These are phyloP conservation scores for Pampus argenteus DNA, from an alignment of 2,797 vertebrate species.

Conservation along the genomic window DNA sequence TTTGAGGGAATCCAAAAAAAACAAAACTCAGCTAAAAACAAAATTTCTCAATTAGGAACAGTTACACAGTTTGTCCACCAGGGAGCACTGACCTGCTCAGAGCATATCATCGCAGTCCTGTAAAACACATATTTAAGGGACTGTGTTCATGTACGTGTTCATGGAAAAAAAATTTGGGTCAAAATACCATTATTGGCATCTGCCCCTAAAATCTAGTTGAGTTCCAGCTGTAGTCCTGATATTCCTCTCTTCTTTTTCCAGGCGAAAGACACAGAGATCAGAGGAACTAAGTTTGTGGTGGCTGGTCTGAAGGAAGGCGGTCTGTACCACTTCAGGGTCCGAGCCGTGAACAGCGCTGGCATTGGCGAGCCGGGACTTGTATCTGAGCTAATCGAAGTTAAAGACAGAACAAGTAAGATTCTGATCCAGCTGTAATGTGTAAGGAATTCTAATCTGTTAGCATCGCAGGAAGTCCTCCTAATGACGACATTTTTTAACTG, in stretches of 20 bases:
- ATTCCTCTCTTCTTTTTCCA: constrained; percentile 58
- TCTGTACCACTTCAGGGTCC: constrained; percentile 95
- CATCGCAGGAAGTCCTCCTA: background rate
- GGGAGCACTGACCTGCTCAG: too few species aligned
- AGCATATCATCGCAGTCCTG: too few species aligned
- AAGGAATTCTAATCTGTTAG: background rate
- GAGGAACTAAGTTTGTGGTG: constrained; percentile 96
- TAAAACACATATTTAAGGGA: too few species aligned
- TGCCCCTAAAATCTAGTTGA: too few species aligned
- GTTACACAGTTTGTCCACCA: too few species aligned
- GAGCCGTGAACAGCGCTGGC: constrained; percentile 94
- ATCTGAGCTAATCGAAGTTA: constrained; percentile 93
- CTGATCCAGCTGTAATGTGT: background rate
- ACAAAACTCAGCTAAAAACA: too few species aligned
- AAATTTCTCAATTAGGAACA: too few species aligned
- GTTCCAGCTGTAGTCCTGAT: background rate
- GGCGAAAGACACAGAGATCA: constrained; percentile 97
- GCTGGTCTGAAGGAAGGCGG: constrained; percentile 93
- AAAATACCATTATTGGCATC: too few species aligned
- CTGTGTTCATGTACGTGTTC: too few species aligned
- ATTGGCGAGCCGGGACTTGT: constrained; percentile 94
- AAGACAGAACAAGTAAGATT: constrained; percentile 95
- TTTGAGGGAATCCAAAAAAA: too few species aligned
- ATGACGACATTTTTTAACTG: background rate
- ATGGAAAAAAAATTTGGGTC: too few species aligned